These are phyloP conservation scores for Siderastrea siderea DNA, from an alignment of 92 coral and sea anemone species.

Conservation along the genomic window DNA sequence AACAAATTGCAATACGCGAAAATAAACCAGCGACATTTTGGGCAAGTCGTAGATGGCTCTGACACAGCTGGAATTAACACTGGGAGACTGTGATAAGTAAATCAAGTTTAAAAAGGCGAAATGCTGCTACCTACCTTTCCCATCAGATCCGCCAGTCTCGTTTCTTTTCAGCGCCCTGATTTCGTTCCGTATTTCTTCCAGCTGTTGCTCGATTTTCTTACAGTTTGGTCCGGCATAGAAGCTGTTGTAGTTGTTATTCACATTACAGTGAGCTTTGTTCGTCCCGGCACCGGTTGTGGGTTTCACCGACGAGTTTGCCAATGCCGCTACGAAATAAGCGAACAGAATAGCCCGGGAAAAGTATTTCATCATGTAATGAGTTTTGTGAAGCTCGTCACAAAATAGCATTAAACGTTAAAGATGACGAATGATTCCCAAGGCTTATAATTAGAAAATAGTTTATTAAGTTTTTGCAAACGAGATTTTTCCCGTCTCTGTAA, in stretches of 20 bases:
- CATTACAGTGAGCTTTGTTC: neutral
- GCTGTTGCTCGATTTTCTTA: constrained; percentile 28
- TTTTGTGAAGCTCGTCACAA: neutral
- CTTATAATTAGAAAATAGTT: neutral
- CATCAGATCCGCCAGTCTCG: neutral
- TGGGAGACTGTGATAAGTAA: neutral
- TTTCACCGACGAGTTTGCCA: neutral
- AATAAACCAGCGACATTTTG: too few species aligned
- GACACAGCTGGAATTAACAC: neutral
- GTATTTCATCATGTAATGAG: neutral
- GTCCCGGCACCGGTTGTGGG: neutral
- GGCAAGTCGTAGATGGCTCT: neutral
- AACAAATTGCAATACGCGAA: too few species aligned
- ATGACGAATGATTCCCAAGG: neutral
- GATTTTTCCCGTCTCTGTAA: neutral
- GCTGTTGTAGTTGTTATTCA: constrained; percentile 11
- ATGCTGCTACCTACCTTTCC: neutral
- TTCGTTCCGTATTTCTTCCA: neutral
- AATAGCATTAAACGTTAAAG: neutral
- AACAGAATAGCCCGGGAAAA: neutral
- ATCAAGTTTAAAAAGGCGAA: neutral
- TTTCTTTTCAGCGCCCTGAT: neutral
- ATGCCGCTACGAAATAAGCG: neutral
- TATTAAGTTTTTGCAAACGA: neutral
- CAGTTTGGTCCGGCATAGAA: constrained; percentile 31